phyloP scores from a whole-genome alignment of 2,888 invertebrate genomes.

The Alentia gelatinosa region DNA sequence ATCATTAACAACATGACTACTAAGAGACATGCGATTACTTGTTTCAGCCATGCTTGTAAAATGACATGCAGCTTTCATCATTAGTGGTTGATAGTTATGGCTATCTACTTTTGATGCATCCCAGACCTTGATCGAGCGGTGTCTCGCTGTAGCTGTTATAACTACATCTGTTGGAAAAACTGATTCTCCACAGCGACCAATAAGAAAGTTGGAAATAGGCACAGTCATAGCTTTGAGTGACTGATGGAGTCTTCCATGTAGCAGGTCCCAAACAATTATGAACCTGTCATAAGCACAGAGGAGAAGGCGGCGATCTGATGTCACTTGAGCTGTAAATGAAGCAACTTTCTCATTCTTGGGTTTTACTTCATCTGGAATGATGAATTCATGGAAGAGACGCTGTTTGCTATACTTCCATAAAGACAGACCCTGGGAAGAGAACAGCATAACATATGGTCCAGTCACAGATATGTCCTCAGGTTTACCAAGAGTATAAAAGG shows the following conservation, averaged over 20 bases:
- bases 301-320: background rate
- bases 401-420: background rate
- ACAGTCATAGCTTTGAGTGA: background rate
- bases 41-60: constrained; percentile 62
- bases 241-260: background rate
- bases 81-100: constrained; percentile 61
- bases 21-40: constrained; percentile 60
- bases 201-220: background rate
- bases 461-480: background rate
- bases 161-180: background rate
- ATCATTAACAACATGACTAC: constrained; percentile 66
- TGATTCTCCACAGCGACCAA: constrained; percentile 47
- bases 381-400: background rate
- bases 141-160: background rate
- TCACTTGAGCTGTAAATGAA: constrained; percentile 1
- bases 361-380: background rate
- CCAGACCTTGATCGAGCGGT: background rate
- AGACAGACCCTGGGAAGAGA: background rate
- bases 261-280: constrained; percentile 23
- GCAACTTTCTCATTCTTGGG: background rate
- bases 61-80: constrained; percentile 64
- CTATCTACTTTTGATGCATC: constrained; percentile 41
- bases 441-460: background rate
- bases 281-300: constrained; percentile 28
- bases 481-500: background rate